Evolutionary conservation across 2,888 invertebrate species (phyloP), one percentile per base, ranked within the genome.

Genomic region (Cheilosia pagana): DNA sequence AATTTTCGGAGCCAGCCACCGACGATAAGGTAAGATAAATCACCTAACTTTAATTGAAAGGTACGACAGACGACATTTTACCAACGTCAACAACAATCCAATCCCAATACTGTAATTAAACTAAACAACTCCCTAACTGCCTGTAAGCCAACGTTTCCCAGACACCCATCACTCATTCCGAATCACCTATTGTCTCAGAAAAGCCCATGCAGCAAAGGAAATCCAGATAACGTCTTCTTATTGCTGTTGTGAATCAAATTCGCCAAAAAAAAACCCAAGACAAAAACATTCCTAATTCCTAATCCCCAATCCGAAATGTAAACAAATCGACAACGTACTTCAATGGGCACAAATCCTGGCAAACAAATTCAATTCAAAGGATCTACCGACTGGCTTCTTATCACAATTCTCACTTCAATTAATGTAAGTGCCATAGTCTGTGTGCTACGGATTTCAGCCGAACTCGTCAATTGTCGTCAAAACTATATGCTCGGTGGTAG

Each of bases 371-470:
- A 25, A 74, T 63, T 63, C 59, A 59, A 78, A 41, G 72, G 68
- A 70, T 70, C 50, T 16, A 14, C 28, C 16, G 39, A 72, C 65
- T 59, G 23, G 53, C 60, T 67, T 53, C 59, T 41, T 43, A 55
- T 65, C 71, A 55, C 48, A 71, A 52, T 48, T 70, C 70, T 41
- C 74, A 74, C 78, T 83, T 78, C 62, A 79, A 79, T 83, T 79
- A 83, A 79, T 70, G 63, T 60, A 63, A 81, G 75, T 79, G 74
- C 67, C 67, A 67, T 70, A 71, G 63, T 4, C 55, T 55, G n/a
- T 25, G 23, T 23, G 19, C 50, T 63, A 31, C 43, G 63, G 45
- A 41, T 71, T 35, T 39, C 21, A 60, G 39, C 57, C 59, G 28
- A 23, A 14, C 14, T 43, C 25, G 59, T 43, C 62, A 77, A 55